These are phyloP conservation scores for Pseudorhombus dupliciocellatus DNA, from an alignment of 2,113 vertebrate species.

Conservation along the genomic window DNA sequence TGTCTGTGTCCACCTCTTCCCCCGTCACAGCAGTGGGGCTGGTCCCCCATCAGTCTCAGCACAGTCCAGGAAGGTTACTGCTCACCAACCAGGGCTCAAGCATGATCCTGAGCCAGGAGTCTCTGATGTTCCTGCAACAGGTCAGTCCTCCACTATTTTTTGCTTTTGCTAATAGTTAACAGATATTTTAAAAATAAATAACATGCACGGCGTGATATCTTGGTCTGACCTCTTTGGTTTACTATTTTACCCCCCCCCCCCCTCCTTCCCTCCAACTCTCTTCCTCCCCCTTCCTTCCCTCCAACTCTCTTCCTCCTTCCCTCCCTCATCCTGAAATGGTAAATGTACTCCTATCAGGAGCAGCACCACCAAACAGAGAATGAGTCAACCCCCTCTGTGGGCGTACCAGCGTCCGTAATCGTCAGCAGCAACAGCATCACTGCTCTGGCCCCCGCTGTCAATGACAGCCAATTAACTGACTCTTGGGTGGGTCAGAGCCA, in stretches of 20 bases:
- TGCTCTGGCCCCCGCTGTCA: conserved; percentile 78
- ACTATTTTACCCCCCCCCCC: conserved; percentile 69
- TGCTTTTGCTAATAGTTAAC: conserved; percentile 53
- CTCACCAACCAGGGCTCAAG: conserved; percentile 85
- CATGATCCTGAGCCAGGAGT: conserved; percentile 89
- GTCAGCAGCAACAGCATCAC: conserved; percentile 86
- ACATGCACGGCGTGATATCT: conserved; percentile 68
- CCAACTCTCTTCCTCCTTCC: conserved; percentile 58
- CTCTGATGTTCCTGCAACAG: conserved; percentile 96
- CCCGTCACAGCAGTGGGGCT: conserved; percentile 77
- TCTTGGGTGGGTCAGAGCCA: conserved; percentile 75
- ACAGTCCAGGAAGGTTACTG: conserved; percentile 91
- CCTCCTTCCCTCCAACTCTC: conserved; percentile 53
- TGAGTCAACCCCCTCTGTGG: conserved; percentile 82
- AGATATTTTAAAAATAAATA: conserved; percentile 60
- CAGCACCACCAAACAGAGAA: conserved; percentile 82
- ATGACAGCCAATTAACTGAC: conserved; percentile 79
- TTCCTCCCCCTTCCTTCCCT: conserved; percentile 45
- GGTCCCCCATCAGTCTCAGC: conserved; percentile 78
- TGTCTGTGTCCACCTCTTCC: conserved; percentile 74
- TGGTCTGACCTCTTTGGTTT: conserved; percentile 77
- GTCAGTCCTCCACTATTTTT: conserved; percentile 70
- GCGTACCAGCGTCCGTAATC: conserved; percentile 91
- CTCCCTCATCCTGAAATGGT: conserved; percentile 67
- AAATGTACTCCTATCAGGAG: conserved; percentile 85